These are phyloP conservation scores for Chloroceryle amazona DNA, from an alignment of 2,797 vertebrate species.

Conservation along the genomic window DNA sequence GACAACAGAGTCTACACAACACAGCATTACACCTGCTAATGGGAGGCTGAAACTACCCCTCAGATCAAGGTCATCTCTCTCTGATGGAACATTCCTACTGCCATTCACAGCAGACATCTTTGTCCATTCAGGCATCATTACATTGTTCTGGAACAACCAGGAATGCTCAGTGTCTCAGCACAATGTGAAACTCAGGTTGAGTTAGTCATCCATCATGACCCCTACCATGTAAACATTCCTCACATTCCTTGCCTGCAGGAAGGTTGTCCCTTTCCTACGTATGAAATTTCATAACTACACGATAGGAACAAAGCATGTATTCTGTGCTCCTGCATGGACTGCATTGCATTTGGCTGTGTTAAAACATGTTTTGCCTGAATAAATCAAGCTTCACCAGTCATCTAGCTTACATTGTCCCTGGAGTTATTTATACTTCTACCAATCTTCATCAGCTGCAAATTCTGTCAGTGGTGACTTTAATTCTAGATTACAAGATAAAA, in stretches of 20 bases:
- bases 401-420: not conserved
- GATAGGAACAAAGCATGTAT: not conserved
- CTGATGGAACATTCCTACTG: not conserved
- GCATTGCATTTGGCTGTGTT: not conserved
- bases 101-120: not conserved
- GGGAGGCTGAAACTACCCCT: not conserved
- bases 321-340: not conserved
- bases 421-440: conserved; percentile 29
- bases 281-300: not conserved
- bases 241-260: not conserved
- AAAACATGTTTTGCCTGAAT: not conserved
- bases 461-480: conserved; percentile 5
- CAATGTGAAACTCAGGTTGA: not conserved
- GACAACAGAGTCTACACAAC: not conserved
- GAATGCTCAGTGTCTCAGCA: not conserved
- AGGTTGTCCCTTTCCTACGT: fast-evolving
- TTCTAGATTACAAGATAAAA: conserved; percentile 7
- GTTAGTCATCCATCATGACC: not conserved
- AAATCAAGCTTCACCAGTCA: not conserved
- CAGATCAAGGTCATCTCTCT: not conserved
- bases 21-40: not conserved
- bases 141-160: not conserved
- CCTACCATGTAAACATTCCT: not conserved
- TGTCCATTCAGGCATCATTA: not conserved
- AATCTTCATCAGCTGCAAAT: conserved; percentile 15